Evolutionary conservation across 2,888 invertebrate genomes (phyloP).

Genomic region (Theodoxus fluviatilis): DNA sequence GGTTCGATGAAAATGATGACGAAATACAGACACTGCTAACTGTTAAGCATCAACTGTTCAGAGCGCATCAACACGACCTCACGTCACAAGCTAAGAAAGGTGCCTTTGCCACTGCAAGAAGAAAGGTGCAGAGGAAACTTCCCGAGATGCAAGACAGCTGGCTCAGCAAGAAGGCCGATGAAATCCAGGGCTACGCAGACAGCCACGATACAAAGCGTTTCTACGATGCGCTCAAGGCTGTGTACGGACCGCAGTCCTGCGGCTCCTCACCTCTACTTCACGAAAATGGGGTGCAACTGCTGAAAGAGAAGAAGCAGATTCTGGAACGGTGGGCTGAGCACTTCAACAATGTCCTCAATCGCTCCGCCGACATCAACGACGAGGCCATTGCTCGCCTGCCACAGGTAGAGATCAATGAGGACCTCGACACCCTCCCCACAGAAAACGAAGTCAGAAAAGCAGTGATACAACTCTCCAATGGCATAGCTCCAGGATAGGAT

Average conservation of each 20-base stretch:
- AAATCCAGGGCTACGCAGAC: constrained; percentile 22
- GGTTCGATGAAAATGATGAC: no score
- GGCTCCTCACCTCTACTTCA: neutral
- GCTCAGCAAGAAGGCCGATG: constrained; percentile 15
- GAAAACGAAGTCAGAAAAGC: neutral
- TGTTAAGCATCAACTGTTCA: neutral
- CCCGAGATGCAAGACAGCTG: constrained; percentile 20
- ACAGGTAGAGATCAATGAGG: neutral
- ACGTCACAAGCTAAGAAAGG: no score
- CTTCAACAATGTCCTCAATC: constrained; percentile 24
- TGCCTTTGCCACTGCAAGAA: no score
- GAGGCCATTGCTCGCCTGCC: constrained; percentile 18
- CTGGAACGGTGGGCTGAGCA: no score
- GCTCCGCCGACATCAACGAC: constrained; percentile 8
- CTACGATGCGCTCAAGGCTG: constrained; percentile 21
- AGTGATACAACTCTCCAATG: constrained; percentile 18
- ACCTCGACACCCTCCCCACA: neutral
- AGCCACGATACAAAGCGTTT: constrained; percentile 6
- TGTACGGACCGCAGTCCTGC: neutral
- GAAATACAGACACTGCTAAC: neutral
- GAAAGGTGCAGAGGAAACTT: constrained; percentile 4
- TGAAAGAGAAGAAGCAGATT: constrained; percentile 8
- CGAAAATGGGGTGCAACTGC: neutral
- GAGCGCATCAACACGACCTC: neutral
- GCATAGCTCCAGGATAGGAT: constrained; percentile 28